Evolutionary conservation across 2,797 vertebrate species (phyloP).

Genomic region (Bovichtus diacanthus): DNA sequence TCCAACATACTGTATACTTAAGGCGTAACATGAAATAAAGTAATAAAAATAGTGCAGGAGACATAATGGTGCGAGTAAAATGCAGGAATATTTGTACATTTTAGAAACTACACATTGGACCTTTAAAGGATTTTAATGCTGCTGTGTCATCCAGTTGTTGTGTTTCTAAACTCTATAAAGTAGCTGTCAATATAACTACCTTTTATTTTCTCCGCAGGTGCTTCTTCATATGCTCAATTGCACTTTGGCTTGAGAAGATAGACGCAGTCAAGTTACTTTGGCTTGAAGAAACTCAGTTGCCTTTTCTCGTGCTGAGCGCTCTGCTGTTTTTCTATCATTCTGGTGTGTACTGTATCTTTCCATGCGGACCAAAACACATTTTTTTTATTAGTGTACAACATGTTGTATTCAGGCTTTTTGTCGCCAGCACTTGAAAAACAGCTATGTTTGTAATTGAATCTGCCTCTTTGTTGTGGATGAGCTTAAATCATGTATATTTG

Average conservation of each 20-base stretch:
- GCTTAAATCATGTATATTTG: slow-evolving; percentile 92
- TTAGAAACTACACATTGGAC: no score
- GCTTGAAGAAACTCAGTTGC: slow-evolving; percentile 88
- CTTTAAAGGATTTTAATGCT: no score
- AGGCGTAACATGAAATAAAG: no score
- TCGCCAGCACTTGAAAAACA: slow-evolving; percentile 86
- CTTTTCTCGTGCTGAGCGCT: slow-evolving; percentile 88
- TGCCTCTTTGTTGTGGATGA: slow-evolving; percentile 86
- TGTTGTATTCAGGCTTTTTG: slow-evolving; percentile 81
- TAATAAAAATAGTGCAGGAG: no score
- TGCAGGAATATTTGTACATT: no score
- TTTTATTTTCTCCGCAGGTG: slow-evolving; percentile 82
- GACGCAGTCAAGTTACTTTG: slow-evolving; percentile 71
- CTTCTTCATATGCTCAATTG: slow-evolving; percentile 88
- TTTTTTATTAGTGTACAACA: slow-evolving; percentile 73
- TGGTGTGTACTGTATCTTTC: slow-evolving; percentile 80
- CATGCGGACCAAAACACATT: slow-evolving; percentile 91
- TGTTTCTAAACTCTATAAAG: not conserved
- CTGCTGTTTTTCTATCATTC: slow-evolving; percentile 87
- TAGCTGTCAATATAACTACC: not conserved
- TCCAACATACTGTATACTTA: no score
- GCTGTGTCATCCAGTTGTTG: not conserved
- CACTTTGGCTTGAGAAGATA: slow-evolving; percentile 95
- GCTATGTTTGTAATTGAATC: slow-evolving; percentile 89
- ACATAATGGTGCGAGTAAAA: no score